Conservation (phyloP, 2,888 invertebrate species). For the Julus scandinavius region DNA sequence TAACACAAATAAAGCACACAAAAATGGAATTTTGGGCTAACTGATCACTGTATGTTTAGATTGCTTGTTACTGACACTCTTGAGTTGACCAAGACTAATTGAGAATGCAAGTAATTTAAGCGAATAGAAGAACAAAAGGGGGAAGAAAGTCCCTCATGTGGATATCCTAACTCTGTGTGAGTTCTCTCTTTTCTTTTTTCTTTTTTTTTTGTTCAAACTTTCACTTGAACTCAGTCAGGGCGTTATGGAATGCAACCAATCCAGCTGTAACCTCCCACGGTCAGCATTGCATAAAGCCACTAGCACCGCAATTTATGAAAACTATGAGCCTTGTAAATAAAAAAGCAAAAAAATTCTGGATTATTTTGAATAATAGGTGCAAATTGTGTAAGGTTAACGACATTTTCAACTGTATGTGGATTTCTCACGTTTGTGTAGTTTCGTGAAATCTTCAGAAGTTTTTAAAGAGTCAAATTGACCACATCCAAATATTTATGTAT, state of each 20-base stretch:
- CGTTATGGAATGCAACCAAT: constrained; percentile 45
- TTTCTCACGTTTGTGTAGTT: background rate
- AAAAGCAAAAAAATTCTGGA: background rate
- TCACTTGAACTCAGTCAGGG: constrained; percentile 13
- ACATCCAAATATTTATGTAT: background rate
- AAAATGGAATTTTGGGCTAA: background rate
- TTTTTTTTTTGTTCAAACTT: constrained; percentile 18
- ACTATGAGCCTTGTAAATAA: background rate
- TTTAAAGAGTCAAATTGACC: background rate
- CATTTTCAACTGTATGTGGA: background rate
- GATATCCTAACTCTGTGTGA: constrained; percentile 41
- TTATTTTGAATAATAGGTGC: background rate
- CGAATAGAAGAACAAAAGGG: constrained; percentile 30
- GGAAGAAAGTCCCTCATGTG: constrained; percentile 3
- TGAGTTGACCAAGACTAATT: constrained; percentile 37
- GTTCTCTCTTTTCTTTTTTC: background rate
- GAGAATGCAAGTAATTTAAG: constrained; percentile 37
- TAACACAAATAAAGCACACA: too few species aligned
- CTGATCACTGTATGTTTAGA: background rate
- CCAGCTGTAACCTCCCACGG: constrained; percentile 33
- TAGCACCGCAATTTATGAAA: background rate
- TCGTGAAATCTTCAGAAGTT: background rate
- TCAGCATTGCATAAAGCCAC: background rate
- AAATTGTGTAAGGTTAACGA: constrained; percentile 1
- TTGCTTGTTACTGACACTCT: background rate